Percentiles rank a stretch among this genome's conserved stretches.
These are phyloP conservation scores for Rhamnusium bicolor DNA, from an alignment of 2,888 invertebrate species.

Conservation along the genomic window DNA sequence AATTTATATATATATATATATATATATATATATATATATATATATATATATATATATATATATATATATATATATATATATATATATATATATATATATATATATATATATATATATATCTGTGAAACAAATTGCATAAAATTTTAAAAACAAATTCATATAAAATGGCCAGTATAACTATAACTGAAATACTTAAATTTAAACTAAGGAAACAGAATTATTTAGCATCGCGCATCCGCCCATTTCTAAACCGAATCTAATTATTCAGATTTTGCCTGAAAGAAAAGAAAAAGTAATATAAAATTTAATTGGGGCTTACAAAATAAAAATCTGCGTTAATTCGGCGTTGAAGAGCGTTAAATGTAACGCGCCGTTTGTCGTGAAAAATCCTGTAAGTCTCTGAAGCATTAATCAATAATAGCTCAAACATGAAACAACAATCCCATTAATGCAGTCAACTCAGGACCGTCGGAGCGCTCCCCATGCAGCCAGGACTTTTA, in stretches of 20 bases:
- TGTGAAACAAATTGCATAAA: too few relatives aligned
- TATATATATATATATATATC: too few relatives aligned
- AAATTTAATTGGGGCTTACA: neutral
- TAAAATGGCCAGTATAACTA: too few relatives aligned
- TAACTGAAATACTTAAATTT: too few relatives aligned
- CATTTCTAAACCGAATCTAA: neutral
- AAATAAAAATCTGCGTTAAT: constrained; percentile 50
- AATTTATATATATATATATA: too few relatives aligned
- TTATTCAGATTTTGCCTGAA: neutral
- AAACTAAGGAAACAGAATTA: too few relatives aligned
- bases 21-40: too few relatives aligned
- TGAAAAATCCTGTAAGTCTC: constrained; percentile 41
- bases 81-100: too few relatives aligned
- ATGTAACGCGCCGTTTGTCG: constrained; percentile 18
- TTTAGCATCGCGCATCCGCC: too few relatives aligned
- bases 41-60: too few relatives aligned
- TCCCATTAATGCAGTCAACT: constrained; percentile 62
- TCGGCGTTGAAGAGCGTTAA: constrained; percentile 20
- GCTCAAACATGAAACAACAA: constrained; percentile 63
- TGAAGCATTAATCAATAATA: constrained; percentile 54
- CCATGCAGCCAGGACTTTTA: constrained; percentile 61
- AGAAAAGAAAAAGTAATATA: neutral
- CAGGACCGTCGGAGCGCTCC: constrained; percentile 35
- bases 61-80: too few relatives aligned
- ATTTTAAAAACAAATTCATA: too few relatives aligned